phyloP scores from a whole-genome alignment of 2,888 invertebrate genomes.

The Stenurella melanura region DNA sequence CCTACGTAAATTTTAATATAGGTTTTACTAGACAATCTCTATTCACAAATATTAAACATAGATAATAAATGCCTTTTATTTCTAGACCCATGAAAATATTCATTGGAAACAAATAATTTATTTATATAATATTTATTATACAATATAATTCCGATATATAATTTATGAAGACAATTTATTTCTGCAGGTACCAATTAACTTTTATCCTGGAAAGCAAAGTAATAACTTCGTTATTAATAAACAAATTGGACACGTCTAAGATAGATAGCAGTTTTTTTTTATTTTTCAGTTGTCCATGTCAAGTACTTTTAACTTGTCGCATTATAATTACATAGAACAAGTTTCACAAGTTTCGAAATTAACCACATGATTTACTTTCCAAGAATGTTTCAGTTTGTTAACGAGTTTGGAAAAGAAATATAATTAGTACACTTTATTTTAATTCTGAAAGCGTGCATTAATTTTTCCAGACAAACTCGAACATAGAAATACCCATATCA shows the following conservation, averaged over 20 bases:
- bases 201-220: background rate
- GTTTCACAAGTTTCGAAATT: slow-evolving; percentile 38
- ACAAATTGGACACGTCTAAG: background rate
- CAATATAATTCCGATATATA: too few species aligned
- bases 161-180: background rate
- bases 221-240: background rate
- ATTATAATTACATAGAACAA: slow-evolving; percentile 36
- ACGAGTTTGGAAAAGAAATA: slow-evolving; percentile 20
- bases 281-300: background rate
- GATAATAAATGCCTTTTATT: too few species aligned
- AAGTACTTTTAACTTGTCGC: background rate
- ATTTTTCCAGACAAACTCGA: background rate
- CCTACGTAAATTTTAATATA: too few species aligned
- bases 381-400: slow-evolving; percentile 22
- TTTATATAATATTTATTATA: too few species aligned
- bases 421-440: slow-evolving; percentile 17
- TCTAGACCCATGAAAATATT: too few species aligned
- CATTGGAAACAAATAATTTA: too few species aligned
- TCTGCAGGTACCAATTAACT: background rate
- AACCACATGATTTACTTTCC: slow-evolving; percentile 33
- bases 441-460: background rate
- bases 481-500: background rate
- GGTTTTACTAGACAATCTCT: too few species aligned
- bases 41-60: too few species aligned
- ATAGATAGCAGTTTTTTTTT: background rate